Conservation (phyloP, 2,797 vertebrate species). For the Borostomias antarcticus region DNA sequence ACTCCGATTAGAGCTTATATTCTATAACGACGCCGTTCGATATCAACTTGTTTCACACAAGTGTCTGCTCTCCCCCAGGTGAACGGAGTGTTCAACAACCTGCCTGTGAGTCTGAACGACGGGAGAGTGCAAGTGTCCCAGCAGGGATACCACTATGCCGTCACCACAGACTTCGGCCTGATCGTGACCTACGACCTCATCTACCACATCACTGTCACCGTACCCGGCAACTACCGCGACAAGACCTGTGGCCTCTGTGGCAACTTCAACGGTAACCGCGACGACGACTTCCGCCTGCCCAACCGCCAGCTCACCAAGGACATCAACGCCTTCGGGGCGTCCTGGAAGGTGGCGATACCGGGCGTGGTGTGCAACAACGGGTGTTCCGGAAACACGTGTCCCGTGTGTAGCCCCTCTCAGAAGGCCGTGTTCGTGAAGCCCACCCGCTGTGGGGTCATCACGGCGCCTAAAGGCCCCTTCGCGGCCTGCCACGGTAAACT, state of each 20-base stretch:
- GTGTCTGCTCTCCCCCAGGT: no score
- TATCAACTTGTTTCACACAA: no score
- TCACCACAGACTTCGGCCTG: conserved; percentile 60
- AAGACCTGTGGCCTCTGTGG: conserved; percentile 67
- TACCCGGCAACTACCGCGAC: conserved; percentile 60
- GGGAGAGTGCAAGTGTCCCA: conserved; percentile 48
- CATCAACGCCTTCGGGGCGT: conserved; percentile 59
- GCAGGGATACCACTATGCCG: conserved; percentile 42
- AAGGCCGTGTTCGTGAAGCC: conserved; percentile 57
- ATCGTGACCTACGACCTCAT: conserved; percentile 59
- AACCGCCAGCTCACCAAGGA: conserved; percentile 52
- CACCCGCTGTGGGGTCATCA: conserved; percentile 68
- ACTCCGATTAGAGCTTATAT: no score
- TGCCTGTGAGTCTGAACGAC: conserved; percentile 49
- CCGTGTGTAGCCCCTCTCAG: conserved; percentile 47
- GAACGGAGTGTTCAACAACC: conserved; percentile 37
- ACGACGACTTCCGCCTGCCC: conserved; percentile 73
- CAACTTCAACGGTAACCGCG: conserved; percentile 58
- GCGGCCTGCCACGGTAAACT: conserved; percentile 58
- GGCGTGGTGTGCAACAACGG: conserved; percentile 60
- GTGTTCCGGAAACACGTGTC: conserved; percentile 62
- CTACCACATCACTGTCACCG: conserved; percentile 52
- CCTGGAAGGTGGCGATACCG: conserved; percentile 65
- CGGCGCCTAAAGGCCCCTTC: conserved; percentile 65
- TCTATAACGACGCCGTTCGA: no score